A percentile compares a stretch with the other conserved stretches of the same genome.
phyloP scores from a whole-genome alignment of 2,113 vertebrate species.

The Macrotus californicus region DNA sequence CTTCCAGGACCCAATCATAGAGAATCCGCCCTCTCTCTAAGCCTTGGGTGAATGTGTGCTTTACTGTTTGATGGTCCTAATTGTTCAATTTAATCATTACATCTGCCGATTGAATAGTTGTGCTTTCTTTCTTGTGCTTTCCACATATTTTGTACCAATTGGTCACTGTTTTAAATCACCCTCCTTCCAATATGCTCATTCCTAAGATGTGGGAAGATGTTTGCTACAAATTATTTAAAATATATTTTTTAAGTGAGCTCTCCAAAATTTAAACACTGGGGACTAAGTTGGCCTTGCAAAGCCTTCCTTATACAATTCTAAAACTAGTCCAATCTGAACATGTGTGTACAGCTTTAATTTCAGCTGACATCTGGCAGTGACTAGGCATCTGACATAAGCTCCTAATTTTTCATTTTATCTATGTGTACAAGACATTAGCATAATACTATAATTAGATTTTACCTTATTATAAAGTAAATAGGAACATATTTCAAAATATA shows the following conservation, averaged over 20 bases:
- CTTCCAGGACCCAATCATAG: not conserved
- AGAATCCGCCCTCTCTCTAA: not conserved
- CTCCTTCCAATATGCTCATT: not conserved
- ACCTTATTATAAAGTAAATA: not conserved
- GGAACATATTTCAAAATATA: not conserved
- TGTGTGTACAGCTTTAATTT: not conserved
- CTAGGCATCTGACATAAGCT: not conserved
- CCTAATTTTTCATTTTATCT: conserved; percentile 14
- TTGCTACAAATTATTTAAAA: not conserved
- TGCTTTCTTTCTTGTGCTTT: not conserved
- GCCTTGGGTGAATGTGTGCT: not conserved
- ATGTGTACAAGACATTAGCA: not conserved
- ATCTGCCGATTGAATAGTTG: not conserved
- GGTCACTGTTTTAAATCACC: not conserved
- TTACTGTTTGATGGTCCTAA: not conserved
- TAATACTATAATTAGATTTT: not conserved
- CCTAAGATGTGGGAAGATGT: not conserved
- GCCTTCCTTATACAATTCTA: not conserved
- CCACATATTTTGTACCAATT: not conserved
- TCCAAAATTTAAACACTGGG: not conserved
- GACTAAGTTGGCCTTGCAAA: not conserved
- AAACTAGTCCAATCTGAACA: not conserved
- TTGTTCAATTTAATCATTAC: not conserved
- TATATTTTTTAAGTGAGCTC: not conserved
- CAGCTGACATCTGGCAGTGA: not conserved